Conservation (phyloP, 2,113 vertebrate species). For the Sphaerodactylus townsendi region DNA sequence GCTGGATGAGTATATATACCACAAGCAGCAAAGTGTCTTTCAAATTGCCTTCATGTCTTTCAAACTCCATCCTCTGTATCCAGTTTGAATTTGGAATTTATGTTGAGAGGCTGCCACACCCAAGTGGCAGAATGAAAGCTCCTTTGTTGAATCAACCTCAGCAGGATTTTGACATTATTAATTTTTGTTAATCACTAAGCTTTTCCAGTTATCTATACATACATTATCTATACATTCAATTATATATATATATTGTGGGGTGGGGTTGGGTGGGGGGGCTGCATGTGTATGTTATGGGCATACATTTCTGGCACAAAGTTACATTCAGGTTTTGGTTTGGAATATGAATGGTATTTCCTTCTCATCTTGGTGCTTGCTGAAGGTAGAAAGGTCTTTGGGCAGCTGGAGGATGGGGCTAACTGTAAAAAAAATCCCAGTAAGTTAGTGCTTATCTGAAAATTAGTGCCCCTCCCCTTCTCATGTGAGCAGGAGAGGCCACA, state of each 20-base stretch:
- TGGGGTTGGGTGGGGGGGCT: too few species aligned
- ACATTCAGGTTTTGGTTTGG: slow-evolving; percentile 18
- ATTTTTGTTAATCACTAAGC: not conserved
- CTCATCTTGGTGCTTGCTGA: slow-evolving; percentile 48
- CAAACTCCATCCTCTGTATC: not conserved
- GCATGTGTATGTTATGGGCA: too few species aligned
- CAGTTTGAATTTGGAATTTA: not conserved
- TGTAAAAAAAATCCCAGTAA: slow-evolving; percentile 63
- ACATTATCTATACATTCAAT: too few species aligned
- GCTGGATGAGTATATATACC: not conserved
- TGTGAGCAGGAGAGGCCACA: slow-evolving; percentile 68
- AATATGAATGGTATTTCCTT: slow-evolving; percentile 40
- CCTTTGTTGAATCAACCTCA: not conserved
- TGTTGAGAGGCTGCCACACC: slow-evolving; percentile 4
- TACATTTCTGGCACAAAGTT: not conserved
- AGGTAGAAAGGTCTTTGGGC: slow-evolving; percentile 31
- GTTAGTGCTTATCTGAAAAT: slow-evolving; percentile 73
- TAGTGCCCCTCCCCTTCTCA: slow-evolving; percentile 74
- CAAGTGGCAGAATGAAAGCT: slow-evolving; percentile 16
- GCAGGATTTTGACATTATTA: not conserved
- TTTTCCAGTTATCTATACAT: not conserved
- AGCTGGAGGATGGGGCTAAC: slow-evolving; percentile 42
- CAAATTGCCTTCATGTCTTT: not conserved
- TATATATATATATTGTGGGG: not conserved
- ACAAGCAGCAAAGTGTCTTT: not conserved